A percentile compares a stretch with the other conserved stretches of the same genome.
Evolutionary conservation across 2,797 vertebrate species (phyloP).

Genomic region (Cetoscarus ocellatus): DNA sequence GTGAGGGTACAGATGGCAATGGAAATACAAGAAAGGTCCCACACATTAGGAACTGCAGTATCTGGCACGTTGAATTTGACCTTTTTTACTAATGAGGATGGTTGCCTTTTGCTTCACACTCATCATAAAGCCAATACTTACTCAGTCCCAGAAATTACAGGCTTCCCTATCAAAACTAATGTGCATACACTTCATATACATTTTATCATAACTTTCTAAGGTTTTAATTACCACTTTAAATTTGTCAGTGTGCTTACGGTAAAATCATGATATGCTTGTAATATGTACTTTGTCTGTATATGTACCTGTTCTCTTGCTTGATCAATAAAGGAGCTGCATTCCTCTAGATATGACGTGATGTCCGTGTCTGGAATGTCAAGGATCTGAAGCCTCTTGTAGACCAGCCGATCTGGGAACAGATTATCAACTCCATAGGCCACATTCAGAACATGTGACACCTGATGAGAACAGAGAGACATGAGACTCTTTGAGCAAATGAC

Average conservation of each 20-base stretch:
- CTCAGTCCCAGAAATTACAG: too few relatives aligned
- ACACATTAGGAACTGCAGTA: not conserved
- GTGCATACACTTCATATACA: too few relatives aligned
- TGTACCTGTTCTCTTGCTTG: constrained; percentile 87
- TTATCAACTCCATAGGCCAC: constrained; percentile 93
- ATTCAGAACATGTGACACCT: constrained; percentile 96
- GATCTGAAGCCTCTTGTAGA: constrained; percentile 90
- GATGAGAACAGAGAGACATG: constrained; percentile 25
- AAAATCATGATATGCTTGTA: not conserved
- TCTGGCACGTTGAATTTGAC: not conserved
- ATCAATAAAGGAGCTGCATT: constrained; percentile 93
- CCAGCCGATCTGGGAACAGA: constrained; percentile 86
- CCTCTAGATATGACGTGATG: constrained; percentile 89
- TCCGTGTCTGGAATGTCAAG: constrained; percentile 93
- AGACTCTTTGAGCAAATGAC: constrained; percentile 39
- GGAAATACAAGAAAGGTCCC: too few relatives aligned
- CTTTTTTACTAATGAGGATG: too few relatives aligned
- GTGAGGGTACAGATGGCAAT: too few relatives aligned
- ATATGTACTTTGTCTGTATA: constrained; percentile 8
- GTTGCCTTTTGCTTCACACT: not conserved
- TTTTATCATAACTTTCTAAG: too few relatives aligned
- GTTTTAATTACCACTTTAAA: too few relatives aligned
- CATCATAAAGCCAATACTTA: too few relatives aligned
- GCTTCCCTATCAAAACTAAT: too few relatives aligned
- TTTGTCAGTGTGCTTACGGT: not conserved